Conservation (phyloP, 2,113 vertebrate genomes). For the Grammomys surdaster region DNA sequence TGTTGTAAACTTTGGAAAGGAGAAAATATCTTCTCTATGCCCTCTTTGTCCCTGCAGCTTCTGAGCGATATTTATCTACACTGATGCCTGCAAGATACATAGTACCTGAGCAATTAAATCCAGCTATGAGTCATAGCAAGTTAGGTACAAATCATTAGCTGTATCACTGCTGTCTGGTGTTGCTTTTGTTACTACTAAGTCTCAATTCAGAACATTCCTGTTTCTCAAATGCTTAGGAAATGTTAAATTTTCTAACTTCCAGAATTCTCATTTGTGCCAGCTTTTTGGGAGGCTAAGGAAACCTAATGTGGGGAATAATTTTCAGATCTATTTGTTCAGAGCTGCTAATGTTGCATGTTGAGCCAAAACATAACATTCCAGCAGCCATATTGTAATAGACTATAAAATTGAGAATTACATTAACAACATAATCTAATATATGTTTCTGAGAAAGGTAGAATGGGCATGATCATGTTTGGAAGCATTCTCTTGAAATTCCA, state of each 20-base stretch:
- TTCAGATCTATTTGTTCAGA: constrained; percentile 32
- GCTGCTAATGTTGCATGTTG: constrained; percentile 36
- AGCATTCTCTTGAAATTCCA: constrained; percentile 19
- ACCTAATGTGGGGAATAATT: constrained; percentile 17
- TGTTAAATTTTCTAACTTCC: background rate
- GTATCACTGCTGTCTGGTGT: constrained; percentile 31
- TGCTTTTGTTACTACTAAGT: constrained; percentile 7
- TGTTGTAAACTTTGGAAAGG: background rate
- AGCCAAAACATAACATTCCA: constrained; percentile 49
- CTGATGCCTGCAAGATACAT: background rate
- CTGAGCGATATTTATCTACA: background rate
- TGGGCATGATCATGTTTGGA: background rate
- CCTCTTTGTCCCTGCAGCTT: background rate
- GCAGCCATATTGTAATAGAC: constrained; percentile 55
- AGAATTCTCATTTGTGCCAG: constrained; percentile 39
- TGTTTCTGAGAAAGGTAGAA: constrained; percentile 52
- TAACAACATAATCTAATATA: constrained; percentile 59
- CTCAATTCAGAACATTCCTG: constrained; percentile 34
- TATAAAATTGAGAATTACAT: constrained; percentile 59
- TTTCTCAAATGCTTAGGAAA: constrained; percentile 52
- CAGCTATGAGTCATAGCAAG: constrained; percentile 18
- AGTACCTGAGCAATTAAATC: constrained; percentile 11
- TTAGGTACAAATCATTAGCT: constrained; percentile 41
- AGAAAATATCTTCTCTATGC: background rate
- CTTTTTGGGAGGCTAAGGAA: constrained; percentile 49